These are phyloP conservation scores for Telenomus remus DNA, from an alignment of 1,140 invertebrate genomes.

Conservation along the genomic window DNA sequence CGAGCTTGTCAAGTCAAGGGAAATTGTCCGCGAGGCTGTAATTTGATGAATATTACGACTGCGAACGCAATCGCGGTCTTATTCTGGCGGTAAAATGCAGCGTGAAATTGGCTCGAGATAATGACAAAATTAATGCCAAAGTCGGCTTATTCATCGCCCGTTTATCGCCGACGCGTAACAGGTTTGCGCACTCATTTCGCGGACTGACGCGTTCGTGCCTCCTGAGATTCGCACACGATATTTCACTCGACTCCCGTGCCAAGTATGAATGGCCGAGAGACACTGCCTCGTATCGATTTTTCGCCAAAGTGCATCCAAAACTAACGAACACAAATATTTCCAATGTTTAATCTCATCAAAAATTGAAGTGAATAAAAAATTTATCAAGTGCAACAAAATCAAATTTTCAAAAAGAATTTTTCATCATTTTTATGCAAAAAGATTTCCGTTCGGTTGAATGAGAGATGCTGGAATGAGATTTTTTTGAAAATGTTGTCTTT, in stretches of 20 bases:
- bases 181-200: constrained; percentile 48
- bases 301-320: no score
- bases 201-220: constrained; percentile 33
- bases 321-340: no score
- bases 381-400: no score
- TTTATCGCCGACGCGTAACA: constrained; percentile 34
- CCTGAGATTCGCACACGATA: constrained; percentile 46
- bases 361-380: no score
- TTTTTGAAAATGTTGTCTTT: no score
- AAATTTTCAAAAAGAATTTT: no score
- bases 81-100: constrained; percentile 16
- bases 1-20: no score
- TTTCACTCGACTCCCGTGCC: constrained; percentile 50
- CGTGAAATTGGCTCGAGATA: constrained; percentile 24
- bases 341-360: no score
- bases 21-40: no score
- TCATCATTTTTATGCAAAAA: no score
- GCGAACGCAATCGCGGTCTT: constrained; percentile 4
- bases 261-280: constrained; percentile 38
- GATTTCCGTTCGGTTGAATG: no score
- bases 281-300: constrained; percentile 43
- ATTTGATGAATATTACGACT: constrained; percentile 32
- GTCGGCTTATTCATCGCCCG: constrained; percentile 4
- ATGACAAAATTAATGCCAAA: constrained; percentile 5
- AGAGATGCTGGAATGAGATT: no score